Evolutionary conservation across 2,113 vertebrate genomes (phyloP).

Genomic region (Lichenostomus cassidix): DNA sequence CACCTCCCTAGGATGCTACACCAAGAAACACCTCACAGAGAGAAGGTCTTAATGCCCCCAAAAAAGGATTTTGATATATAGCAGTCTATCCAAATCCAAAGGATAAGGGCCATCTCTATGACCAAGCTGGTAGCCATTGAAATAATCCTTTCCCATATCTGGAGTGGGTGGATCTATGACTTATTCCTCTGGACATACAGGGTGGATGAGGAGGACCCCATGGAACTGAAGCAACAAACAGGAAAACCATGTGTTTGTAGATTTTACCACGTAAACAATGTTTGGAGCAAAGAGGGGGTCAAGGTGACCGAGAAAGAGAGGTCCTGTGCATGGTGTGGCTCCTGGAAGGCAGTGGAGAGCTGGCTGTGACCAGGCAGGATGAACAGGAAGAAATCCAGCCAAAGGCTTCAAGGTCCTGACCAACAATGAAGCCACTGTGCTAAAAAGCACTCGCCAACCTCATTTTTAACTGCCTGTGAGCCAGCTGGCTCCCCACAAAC

Average conservation of each 20-base stretch:
- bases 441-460: not conserved
- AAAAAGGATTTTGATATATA: not conserved
- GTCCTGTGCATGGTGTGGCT: not conserved
- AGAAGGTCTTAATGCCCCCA: not conserved
- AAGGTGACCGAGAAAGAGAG: not conserved
- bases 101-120: not conserved
- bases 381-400: not conserved
- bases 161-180: not conserved
- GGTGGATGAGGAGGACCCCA: not conserved
- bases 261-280: not conserved
- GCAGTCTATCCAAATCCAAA: not conserved
- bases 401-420: not conserved
- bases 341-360: not conserved
- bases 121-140: not conserved
- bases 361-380: not conserved
- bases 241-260: not conserved
- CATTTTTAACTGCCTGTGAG: not conserved
- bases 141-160: not conserved
- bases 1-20: not conserved
- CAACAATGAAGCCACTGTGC: not conserved
- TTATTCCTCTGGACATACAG: not conserved
- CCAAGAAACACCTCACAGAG: not conserved
- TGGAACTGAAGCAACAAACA: not conserved
- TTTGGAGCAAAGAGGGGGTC: not conserved
- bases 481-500: slow-evolving; percentile 11